Conservation (phyloP, 2,113 vertebrate genomes). For the Hystrix cristata region DNA sequence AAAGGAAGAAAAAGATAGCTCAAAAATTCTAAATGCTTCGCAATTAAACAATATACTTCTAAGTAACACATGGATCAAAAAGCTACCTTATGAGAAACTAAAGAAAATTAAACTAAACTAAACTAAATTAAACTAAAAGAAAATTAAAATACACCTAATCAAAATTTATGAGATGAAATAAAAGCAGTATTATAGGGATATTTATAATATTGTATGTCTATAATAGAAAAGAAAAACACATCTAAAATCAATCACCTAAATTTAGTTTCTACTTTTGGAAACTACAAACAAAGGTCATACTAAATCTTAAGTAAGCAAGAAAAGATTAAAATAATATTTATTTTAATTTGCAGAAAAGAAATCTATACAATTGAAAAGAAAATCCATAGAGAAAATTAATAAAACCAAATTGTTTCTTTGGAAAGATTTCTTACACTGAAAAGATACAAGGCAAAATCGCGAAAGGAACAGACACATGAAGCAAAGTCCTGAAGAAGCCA, state of each 20-base stretch:
- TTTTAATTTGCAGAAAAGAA: constrained; percentile 12
- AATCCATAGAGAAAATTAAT: constrained; percentile 29
- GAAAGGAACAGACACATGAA: not conserved
- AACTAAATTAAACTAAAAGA: constrained; percentile 20
- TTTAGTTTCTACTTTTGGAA: not conserved
- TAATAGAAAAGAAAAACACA: not conserved
- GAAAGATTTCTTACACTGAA: not conserved
- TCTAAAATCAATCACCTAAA: not conserved
- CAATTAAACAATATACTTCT: not conserved
- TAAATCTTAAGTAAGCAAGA: constrained; percentile 2
- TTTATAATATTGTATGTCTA: not conserved
- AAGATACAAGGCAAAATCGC: not conserved
- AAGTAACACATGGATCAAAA: constrained; percentile 20
- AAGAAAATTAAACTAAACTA: constrained; percentile 52
- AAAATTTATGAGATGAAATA: not conserved
- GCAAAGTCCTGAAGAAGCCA: not conserved
- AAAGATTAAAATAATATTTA: not conserved
- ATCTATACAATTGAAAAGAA: not conserved
- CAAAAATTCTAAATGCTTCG: not conserved
- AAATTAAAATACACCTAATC: constrained; percentile 23
- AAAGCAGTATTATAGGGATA: not conserved
- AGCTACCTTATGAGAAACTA: constrained; percentile 15
- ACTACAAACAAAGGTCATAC: not conserved
- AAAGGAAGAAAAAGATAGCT: not conserved
- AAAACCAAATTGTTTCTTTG: not conserved